Evolutionary conservation across 2,888 invertebrate genomes (phyloP).

Genomic region (Orthosia gracilis): DNA sequence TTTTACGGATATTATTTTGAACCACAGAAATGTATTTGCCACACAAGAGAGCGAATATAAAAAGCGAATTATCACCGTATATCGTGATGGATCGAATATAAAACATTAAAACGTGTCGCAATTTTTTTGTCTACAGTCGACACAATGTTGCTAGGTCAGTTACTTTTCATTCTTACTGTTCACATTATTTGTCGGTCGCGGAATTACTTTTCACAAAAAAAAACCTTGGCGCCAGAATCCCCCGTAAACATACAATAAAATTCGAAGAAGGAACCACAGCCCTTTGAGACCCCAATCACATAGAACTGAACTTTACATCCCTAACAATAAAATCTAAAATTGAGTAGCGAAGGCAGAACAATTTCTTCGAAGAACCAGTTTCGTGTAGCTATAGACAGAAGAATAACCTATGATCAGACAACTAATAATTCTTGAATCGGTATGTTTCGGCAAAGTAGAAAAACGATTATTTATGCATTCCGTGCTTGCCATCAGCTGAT

Average conservation of each 20-base stretch:
- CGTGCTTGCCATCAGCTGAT: constrained; percentile 85
- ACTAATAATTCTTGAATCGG: constrained; percentile 77
- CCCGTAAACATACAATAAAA: constrained; percentile 69
- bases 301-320: constrained; percentile 40
- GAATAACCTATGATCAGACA: constrained; percentile 71
- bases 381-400: constrained; percentile 72
- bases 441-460: constrained; percentile 83
- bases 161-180: constrained; percentile 27
- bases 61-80: constrained; percentile 37
- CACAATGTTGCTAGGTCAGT: constrained; percentile 42
- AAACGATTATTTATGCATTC: constrained; percentile 82
- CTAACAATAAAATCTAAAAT: constrained; percentile 50
- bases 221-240: constrained; percentile 69
- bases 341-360: constrained; percentile 24
- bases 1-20: constrained; percentile 32
- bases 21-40: constrained; percentile 41
- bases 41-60: constrained; percentile 44
- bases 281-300: constrained; percentile 42
- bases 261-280: constrained; percentile 67
- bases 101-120: constrained; percentile 25
- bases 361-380: constrained; percentile 67
- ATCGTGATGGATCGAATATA: constrained; percentile 20
- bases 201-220: constrained; percentile 45
- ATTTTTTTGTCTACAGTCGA: constrained; percentile 34
- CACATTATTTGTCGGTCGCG: constrained; percentile 40